A percentile compares a stretch with the other conserved stretches of the same genome.
These are phyloP conservation scores for Neosilurus mollespiculum DNA, from an alignment of 2,797 vertebrate species.

Conservation along the genomic window DNA sequence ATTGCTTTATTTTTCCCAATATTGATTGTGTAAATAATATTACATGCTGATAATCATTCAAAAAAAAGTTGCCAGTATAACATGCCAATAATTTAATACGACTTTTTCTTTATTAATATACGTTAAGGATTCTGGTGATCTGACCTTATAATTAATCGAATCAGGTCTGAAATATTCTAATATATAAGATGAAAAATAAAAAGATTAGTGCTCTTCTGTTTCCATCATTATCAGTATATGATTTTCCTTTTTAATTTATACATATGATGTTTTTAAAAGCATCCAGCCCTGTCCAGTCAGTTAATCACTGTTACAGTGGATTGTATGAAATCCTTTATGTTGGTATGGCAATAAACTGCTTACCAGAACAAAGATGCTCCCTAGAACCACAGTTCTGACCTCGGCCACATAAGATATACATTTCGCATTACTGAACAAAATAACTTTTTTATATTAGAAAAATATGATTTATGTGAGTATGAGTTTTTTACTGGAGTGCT, in stretches of 20 bases:
- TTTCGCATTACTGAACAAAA: not conserved
- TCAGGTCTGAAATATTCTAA: no score
- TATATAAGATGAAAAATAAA: not conserved
- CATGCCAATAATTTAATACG: not conserved
- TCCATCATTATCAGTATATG: no score
- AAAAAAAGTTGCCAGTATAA: not conserved
- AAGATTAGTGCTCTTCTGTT: not conserved
- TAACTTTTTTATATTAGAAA: not conserved
- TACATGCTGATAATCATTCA: not conserved
- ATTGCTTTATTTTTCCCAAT: not conserved
- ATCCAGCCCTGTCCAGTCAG: constrained; percentile 16
- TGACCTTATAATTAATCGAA: not conserved
- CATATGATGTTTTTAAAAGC: not conserved
- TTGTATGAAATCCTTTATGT: not conserved
- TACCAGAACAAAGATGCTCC: not conserved
- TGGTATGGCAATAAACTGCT: constrained; percentile 10
- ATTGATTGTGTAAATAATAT: constrained; percentile 1
- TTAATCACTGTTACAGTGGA: constrained; percentile 12
- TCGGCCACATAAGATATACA: not conserved
- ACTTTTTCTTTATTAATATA: not conserved
- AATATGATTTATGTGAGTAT: not conserved
- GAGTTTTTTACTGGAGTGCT: not conserved
- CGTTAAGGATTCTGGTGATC: not conserved
- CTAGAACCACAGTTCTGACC: not conserved
- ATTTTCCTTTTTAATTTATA: not conserved